phyloP scores from a whole-genome alignment of 2,113 vertebrate species.

The Hylia prasina region DNA sequence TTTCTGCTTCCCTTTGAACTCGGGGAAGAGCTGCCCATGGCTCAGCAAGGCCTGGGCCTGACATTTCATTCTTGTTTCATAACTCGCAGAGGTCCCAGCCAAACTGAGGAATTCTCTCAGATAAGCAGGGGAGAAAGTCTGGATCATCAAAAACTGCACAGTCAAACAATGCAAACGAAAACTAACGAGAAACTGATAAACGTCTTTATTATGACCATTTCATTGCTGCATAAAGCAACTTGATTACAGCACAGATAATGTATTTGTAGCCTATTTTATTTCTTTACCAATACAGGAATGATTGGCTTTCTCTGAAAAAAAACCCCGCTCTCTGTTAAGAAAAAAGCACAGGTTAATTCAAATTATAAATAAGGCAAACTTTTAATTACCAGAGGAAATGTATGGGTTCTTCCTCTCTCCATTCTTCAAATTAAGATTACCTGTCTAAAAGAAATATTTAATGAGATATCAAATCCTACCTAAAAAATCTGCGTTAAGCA shows the following conservation, averaged over 20 bases:
- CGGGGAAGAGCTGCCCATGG: not conserved
- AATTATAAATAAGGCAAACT: not conserved
- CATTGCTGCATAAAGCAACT: not conserved
- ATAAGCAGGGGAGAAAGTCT: not conserved
- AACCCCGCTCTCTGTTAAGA: not conserved
- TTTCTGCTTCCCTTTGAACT: not conserved
- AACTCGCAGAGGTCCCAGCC: not conserved
- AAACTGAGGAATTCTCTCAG: constrained; percentile 9
- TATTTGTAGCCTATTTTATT: not conserved
- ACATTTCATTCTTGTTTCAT: not conserved
- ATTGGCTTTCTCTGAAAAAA: not conserved
- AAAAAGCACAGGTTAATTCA: not conserved
- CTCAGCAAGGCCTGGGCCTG: not conserved
- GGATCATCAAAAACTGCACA: not conserved
- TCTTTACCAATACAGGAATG: not conserved
- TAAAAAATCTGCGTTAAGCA: not conserved
- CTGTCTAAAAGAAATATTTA: not conserved
- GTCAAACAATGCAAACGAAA: constrained; percentile 1
- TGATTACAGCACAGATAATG: not conserved
- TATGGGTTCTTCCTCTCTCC: not conserved
- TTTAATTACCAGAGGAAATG: not conserved
- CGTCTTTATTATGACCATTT: constrained; percentile 3
- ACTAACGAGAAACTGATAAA: not conserved
- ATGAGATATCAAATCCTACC: not conserved
- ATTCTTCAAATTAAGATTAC: not conserved